Evolutionary conservation across 2,113 vertebrate genomes (phyloP).

Genomic region (Phrynosoma blainvillii): DNA sequence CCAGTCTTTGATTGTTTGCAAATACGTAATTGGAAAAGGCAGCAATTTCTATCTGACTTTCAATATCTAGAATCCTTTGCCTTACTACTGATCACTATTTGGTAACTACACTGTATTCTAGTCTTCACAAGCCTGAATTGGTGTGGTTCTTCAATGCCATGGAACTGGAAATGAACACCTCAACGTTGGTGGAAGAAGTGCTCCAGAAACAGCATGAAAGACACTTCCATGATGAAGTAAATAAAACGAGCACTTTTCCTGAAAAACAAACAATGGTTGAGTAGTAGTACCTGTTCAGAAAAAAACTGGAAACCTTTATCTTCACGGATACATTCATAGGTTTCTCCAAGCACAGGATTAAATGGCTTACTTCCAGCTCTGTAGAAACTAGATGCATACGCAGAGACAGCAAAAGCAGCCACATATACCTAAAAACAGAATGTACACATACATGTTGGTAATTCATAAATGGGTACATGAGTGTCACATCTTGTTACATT

Average conservation of each 20-base stretch:
- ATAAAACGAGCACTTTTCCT: constrained; percentile 29
- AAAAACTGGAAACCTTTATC: constrained; percentile 93
- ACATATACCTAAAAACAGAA: constrained; percentile 85
- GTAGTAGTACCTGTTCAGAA: constrained; percentile 88
- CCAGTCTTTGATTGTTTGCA: too few relatives aligned
- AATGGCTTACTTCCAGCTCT: constrained; percentile 96
- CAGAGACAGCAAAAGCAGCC: constrained; percentile 92
- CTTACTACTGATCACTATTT: too few relatives aligned
- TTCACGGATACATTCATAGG: constrained; percentile 90
- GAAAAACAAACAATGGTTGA: neutral
- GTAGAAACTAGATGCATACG: constrained; percentile 93
- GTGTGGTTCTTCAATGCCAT: neutral
- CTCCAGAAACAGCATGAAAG: neutral
- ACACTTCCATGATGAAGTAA: constrained; percentile 6
- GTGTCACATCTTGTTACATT: neutral
- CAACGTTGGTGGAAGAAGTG: neutral
- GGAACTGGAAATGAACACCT: neutral
- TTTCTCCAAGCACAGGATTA: constrained; percentile 96
- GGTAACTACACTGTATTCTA: neutral
- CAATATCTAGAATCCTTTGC: too few relatives aligned
- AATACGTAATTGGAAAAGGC: too few relatives aligned
- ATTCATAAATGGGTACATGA: neutral
- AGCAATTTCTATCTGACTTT: too few relatives aligned
- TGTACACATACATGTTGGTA: neutral
- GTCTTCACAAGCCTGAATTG: constrained; percentile 7